Base-by-base conservation (phyloP, 2,797 vertebrate genomes). In the Cottoperca gobio region DNA sequence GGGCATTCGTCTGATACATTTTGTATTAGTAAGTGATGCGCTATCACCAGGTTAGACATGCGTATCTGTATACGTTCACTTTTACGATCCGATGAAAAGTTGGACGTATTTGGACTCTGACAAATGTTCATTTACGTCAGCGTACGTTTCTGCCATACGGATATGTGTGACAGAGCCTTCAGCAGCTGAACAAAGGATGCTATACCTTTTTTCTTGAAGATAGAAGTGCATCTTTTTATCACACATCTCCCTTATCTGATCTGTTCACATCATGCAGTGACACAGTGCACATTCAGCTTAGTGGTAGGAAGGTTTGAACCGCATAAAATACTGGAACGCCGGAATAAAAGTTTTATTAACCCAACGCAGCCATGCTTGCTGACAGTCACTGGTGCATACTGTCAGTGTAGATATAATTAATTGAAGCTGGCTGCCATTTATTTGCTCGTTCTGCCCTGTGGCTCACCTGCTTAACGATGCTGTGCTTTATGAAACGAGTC, bases 241-340 rank as follows among this genome's bases (percentile, higher is more conserved):
- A 17, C 33, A 16, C 17, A 68, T 74, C 65, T 71, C 57, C 46
- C 48, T 79, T 50, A 82, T 82, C 60, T 73, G 9, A 17, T 14
- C 42, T 42, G 14, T 16, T 54, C 52, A 16, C 33, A 48, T 12
- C 16, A 26, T 43, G 28, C 53, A 54, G 60, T 42, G 48, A 35
- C 54, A 49, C 59, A n/a, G 26, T 64, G 50, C 59, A 77, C 66
- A 77, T 66, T 60, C 43, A 53, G 42, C 45, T 24, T 11, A 24
- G 21, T 33, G 8, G 6, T 5, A 2, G n/a, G 11, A 64, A 21
- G 39, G 6, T 26, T 69, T 61, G 28, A 28, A 63, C 11, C 4
- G n/a, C 9, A 1, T 37, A 5, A 70, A 60, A 63, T 45, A 50
- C 33, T 26, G 12, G 17, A 11, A 54, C 10, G 9, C 19, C 24